These are phyloP conservation scores for Eilema sororculum DNA, from an alignment of 2,888 invertebrate species.

Conservation along the genomic window DNA sequence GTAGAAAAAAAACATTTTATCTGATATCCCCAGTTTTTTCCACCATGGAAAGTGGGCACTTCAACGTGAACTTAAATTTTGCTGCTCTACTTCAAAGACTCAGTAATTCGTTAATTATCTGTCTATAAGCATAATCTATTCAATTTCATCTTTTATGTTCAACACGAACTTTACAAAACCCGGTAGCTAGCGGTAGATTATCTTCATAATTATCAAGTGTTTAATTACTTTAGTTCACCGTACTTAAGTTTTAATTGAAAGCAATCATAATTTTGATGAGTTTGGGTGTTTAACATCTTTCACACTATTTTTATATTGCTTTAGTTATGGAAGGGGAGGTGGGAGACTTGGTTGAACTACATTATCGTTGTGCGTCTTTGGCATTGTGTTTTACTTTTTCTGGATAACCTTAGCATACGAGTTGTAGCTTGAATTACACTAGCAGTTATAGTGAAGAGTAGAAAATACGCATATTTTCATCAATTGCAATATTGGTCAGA, in stretches of 20 bases:
- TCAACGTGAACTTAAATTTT: not conserved
- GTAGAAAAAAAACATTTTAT: too few relatives aligned
- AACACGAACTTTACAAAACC: slow-evolving; percentile 43
- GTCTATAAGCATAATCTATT: not conserved
- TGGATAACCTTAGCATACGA: not conserved
- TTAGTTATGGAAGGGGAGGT: not conserved
- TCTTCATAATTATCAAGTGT: slow-evolving; percentile 37
- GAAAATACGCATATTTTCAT: not conserved
- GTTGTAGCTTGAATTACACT: not conserved
- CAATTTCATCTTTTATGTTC: slow-evolving; percentile 31
- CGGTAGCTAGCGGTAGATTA: slow-evolving; percentile 39
- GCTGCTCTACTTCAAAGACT: not conserved
- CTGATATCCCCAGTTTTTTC: too few relatives aligned
- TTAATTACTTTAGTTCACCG: slow-evolving; percentile 38
- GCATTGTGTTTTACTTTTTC: not conserved
- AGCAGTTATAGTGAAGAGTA: not conserved
- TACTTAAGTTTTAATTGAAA: slow-evolving; percentile 22
- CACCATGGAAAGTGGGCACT: too few relatives aligned
- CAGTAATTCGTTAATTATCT: not conserved
- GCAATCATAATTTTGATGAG: slow-evolving; percentile 28
- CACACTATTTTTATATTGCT: not conserved
- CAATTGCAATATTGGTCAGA: not conserved
- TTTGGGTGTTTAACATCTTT: slow-evolving; percentile 25
- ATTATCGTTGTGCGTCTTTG: not conserved
- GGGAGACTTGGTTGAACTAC: not conserved